A percentile compares a stretch with the other conserved stretches of the same genome.
These are phyloP conservation scores for Crenuchus spilurus DNA, from an alignment of 2,797 vertebrate genomes.

Conservation along the genomic window DNA sequence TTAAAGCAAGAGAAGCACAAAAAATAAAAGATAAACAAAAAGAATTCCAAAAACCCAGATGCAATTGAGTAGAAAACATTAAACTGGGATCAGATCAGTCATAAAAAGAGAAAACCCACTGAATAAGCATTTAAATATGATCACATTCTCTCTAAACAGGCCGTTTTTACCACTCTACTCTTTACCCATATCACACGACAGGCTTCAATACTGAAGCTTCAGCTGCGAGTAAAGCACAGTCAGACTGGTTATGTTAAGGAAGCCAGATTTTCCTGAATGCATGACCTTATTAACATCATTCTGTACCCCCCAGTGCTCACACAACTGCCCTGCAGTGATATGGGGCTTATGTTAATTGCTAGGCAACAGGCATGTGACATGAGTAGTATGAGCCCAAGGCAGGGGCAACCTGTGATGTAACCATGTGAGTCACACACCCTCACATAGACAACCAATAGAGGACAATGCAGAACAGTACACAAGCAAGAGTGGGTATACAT, in stretches of 20 bases:
- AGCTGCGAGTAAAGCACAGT: neutral
- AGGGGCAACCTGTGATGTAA: constrained; percentile 29
- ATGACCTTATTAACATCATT: constrained; percentile 3
- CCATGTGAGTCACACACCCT: constrained; percentile 5
- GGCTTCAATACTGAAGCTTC: neutral
- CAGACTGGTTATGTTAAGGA: neutral
- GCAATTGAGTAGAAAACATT: too few relatives aligned
- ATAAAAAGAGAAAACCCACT: too few relatives aligned
- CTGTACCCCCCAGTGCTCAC: neutral
- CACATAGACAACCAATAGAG: neutral
- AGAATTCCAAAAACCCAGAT: too few relatives aligned
- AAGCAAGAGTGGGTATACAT: neutral
- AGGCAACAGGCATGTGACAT: constrained; percentile 43
- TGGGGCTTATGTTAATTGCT: constrained; percentile 20
- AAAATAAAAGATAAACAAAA: too few relatives aligned
- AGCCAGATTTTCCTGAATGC: constrained; percentile 8
- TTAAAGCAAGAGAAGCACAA: too few relatives aligned
- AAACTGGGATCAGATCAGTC: neutral
- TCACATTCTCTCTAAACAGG: neutral
- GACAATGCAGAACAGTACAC: neutral
- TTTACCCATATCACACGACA: neutral
- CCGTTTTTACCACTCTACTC: neutral
- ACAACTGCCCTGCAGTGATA: constrained; percentile 4
- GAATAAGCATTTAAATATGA: neutral
- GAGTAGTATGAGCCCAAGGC: neutral